Evolutionary conservation across 2,113 vertebrate species (phyloP), one percentile per base, ranked within the genome.

Genomic region (Dipodomys spectabilis): DNA sequence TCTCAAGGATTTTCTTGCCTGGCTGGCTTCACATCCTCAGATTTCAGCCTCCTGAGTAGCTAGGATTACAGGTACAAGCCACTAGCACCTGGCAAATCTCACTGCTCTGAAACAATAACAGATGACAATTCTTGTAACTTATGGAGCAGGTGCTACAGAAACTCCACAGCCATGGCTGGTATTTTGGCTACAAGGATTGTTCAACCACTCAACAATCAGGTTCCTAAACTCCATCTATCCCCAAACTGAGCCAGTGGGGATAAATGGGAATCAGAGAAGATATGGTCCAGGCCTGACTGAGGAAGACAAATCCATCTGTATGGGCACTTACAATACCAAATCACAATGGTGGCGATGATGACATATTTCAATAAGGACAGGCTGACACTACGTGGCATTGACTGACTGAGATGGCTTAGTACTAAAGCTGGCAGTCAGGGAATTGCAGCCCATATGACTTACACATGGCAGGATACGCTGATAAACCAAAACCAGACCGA

Each of bases 211-310:
- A 45, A 53, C 35, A 62, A 28, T 49, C 35, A 84, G 73, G 30
- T 64, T n/a, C 68, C 23, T 81, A 64, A 73, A 45, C 35, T 82
- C 45, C 53, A 45, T 68, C 62, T 60, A 62, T 5, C 87, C 32
- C 60, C 28, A 68, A 84, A 71, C 28, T 65, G 44, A 39, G 62
- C 65, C 74, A 60, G 15, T 32, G 12, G 6, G 60, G 44, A 62
- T 32, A 53, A 89, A 81, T 65, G 53, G 74, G n/a, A 91, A 68
- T 71, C 12, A 84, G 75, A 85, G 72, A 80, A 81, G 65, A 91
- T 1, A 67, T 0, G 28, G 49, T 60, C 9, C 20, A 73, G 82
- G 84, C 68, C 73, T 45, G 13, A 78, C 0, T 10, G 69, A 53
- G 68, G 35, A 82, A 95, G 68, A 80, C 64, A 90, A 78, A 73